Conservation (phyloP, 2,888 invertebrate genomes). For the Blera fallax region DNA sequence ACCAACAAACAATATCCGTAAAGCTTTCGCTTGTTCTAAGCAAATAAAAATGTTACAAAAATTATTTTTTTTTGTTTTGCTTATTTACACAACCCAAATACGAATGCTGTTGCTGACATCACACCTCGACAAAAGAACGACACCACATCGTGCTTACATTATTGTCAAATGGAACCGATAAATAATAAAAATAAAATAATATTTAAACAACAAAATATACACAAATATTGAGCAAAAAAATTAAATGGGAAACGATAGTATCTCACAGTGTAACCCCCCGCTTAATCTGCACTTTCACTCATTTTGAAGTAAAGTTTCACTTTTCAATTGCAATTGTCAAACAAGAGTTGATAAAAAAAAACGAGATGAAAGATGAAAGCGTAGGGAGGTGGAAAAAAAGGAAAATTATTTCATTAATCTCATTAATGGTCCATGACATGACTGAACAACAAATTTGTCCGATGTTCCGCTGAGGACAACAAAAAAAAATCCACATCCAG, state of each 20-base stretch:
- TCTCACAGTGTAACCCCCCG: not conserved
- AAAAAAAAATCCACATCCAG: not conserved
- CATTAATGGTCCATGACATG: constrained; percentile 35
- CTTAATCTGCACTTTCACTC: constrained; percentile 46
- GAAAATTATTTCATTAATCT: constrained; percentile 15
- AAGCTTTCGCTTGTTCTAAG: constrained; percentile 39
- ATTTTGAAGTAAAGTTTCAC: constrained; percentile 33
- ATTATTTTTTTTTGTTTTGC: not conserved
- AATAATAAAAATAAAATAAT: constrained; percentile 7
- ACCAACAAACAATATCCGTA: not conserved
- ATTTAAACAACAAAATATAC: not conserved
- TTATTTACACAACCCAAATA: constrained; percentile 50
- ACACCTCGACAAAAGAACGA: constrained; percentile 12
- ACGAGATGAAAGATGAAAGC: not conserved
- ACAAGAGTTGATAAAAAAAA: constrained; percentile 13
- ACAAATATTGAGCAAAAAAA: not conserved
- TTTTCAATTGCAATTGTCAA: constrained; percentile 50
- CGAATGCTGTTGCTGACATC: constrained; percentile 21
- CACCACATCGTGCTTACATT: not conserved
- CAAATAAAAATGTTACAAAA: constrained; percentile 32
- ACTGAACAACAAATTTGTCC: not conserved
- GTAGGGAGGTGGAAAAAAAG: not conserved
- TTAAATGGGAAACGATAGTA: not conserved
- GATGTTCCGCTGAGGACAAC: not conserved
- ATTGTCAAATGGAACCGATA: constrained; percentile 2